phyloP scores from a whole-genome alignment of 2,113 vertebrate species.

The Martes martes region DNA sequence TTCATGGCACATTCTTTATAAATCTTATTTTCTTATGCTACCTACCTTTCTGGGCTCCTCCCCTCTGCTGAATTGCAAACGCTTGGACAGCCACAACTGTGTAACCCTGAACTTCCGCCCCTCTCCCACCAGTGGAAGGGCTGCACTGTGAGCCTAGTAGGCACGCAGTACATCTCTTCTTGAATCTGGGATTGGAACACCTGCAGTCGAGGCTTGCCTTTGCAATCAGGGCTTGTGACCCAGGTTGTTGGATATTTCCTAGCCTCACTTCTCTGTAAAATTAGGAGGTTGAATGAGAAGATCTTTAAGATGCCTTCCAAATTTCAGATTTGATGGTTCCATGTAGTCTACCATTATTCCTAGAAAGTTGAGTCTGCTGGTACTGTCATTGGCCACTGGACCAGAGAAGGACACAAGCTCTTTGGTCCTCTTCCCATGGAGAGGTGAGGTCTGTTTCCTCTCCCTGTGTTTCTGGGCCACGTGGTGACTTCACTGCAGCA shows the following conservation, averaged over 20 bases:
- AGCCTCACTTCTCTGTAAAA: neutral
- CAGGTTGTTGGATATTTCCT: neutral
- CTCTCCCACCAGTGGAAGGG: neutral
- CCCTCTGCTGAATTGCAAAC: neutral
- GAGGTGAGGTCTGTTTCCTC: neutral
- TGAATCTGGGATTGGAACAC: neutral
- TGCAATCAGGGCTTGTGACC: neutral
- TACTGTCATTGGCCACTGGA: neutral
- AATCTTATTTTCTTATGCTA: neutral
- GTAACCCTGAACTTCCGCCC: neutral
- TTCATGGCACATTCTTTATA: neutral
- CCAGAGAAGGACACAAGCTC: neutral
- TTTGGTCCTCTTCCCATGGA: neutral
- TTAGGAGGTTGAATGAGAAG: neutral
- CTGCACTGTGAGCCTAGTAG: neutral
- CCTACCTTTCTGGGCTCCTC: neutral
- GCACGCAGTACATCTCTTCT: neutral
- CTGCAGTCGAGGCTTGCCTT: neutral
- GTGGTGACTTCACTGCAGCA: neutral
- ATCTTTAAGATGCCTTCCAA: neutral
- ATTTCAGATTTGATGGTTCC: neutral
- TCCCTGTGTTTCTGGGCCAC: neutral
- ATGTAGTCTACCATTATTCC: neutral
- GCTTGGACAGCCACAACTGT: neutral
- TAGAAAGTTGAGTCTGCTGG: neutral